phyloP scores from a whole-genome alignment of 2,888 invertebrate genomes.

The Erannis defoliaria region DNA sequence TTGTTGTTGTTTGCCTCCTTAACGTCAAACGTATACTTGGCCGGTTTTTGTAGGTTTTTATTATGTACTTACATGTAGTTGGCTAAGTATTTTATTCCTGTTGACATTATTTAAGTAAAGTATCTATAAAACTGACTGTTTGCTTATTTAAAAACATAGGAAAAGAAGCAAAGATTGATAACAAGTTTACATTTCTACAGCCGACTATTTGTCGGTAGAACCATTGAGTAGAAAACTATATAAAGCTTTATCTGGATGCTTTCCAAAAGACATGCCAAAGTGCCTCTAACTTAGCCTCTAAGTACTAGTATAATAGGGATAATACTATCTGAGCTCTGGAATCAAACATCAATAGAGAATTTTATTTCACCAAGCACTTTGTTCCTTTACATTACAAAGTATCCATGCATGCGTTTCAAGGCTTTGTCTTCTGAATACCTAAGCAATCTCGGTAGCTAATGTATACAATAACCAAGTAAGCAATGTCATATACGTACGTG shows the following conservation, averaged over 20 bases:
- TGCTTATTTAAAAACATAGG: no score
- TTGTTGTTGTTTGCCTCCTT: no score
- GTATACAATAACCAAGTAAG: neutral
- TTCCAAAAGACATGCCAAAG: neutral
- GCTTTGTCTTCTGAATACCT: slow-evolving; percentile 22
- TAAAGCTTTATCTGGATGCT: slow-evolving; percentile 7
- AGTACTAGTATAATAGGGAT: neutral
- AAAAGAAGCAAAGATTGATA: no score
- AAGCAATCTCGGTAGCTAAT: slow-evolving; percentile 9
- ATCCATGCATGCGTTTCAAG: slow-evolving; percentile 2
- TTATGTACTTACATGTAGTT: no score
- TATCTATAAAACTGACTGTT: no score
- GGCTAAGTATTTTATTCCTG: no score
- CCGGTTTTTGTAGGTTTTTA: no score
- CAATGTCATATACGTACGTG: slow-evolving; percentile 8
- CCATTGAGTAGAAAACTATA: slow-evolving; percentile 11
- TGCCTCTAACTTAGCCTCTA: no score
- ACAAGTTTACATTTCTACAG: neutral
- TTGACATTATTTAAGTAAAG: no score
- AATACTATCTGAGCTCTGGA: no score
- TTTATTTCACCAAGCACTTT: neutral
- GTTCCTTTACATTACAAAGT: neutral
- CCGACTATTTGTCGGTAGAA: neutral
- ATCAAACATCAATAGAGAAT: neutral
- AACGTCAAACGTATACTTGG: no score